Conservation (phyloP, 1,140 invertebrate genomes). For the Lepidotrigona ventralis region DNA sequence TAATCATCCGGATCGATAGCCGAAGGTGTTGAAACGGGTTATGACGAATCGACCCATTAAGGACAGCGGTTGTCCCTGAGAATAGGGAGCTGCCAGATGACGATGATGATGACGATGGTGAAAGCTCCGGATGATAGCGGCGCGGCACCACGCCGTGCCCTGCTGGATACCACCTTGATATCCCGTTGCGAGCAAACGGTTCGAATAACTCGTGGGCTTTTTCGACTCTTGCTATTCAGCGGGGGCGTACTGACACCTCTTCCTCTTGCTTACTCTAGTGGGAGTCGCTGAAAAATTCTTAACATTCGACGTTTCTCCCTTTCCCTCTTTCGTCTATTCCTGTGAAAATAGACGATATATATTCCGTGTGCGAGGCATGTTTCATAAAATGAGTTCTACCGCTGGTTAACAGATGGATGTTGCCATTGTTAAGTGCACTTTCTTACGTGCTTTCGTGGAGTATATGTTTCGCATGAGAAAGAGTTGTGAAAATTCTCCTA, state of each 20-base stretch:
- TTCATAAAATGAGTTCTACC: neutral
- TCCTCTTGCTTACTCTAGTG: conserved; percentile 27
- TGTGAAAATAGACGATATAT: neutral
- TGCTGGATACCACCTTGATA: conserved; percentile 68
- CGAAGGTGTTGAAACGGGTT: conserved; percentile 62
- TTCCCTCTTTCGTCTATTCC: neutral
- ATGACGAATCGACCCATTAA: conserved; percentile 65
- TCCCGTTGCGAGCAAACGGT: conserved; percentile 67
- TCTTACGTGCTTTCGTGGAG: neutral
- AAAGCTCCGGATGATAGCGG: conserved; percentile 64
- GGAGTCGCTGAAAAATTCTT: conserved; percentile 1
- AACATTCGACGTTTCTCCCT: neutral
- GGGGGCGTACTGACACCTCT: conserved; percentile 29
- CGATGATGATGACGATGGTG: conserved; percentile 70
- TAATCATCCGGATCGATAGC: conserved; percentile 27
- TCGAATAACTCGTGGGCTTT: conserved; percentile 63
- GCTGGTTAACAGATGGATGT: neutral
- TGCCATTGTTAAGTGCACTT: neutral
- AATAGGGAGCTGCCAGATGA: conserved; percentile 68
- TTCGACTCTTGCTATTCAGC: conserved; percentile 36
- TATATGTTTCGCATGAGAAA: neutral
- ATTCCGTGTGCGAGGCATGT: neutral
- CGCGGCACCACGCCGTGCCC: conserved; percentile 69
- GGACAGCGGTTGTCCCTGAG: conserved; percentile 35
- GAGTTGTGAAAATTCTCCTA: too few species aligned